A percentile compares a stretch with the other conserved stretches of the same genome.
These are phyloP conservation scores for Chymomyza costata DNA, from an alignment of 1,140 invertebrate species.

Conservation along the genomic window DNA sequence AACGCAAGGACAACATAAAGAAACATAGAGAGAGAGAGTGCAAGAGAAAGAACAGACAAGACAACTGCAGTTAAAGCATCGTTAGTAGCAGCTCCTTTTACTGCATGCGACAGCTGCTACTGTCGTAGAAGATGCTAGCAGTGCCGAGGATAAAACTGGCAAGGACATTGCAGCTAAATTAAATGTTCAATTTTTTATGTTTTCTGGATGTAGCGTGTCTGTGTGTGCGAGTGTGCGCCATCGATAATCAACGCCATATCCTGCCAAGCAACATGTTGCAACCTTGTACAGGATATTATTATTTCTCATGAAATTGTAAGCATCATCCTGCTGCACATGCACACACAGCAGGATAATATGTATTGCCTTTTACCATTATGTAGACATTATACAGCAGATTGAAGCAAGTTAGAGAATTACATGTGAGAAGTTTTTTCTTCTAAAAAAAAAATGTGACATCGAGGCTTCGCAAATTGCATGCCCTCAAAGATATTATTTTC, in stretches of 20 bases:
- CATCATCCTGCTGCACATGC: slow-evolving; percentile 24
- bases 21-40: slow-evolving; percentile 3
- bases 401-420: too few relatives aligned
- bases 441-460: too few relatives aligned
- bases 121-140: slow-evolving; percentile 13
- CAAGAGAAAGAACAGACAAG: slow-evolving; percentile 22
- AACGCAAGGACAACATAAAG: background rate
- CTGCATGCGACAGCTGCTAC: slow-evolving; percentile 57
- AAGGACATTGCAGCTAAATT: slow-evolving; percentile 53
- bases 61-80: slow-evolving; percentile 43
- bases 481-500: too few relatives aligned
- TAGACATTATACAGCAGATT: too few relatives aligned
- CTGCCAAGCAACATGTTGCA: slow-evolving; percentile 58
- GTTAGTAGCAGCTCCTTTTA: slow-evolving; percentile 26
- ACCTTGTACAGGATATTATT: slow-evolving; percentile 61
- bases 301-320: slow-evolving; percentile 30
- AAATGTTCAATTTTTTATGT: slow-evolving; percentile 45
- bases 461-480: too few relatives aligned
- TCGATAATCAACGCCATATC: slow-evolving; percentile 47
- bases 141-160: slow-evolving; percentile 5
- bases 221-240: slow-evolving; percentile 3
- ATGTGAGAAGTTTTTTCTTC: too few relatives aligned
- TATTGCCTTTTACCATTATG: too few relatives aligned
- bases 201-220: slow-evolving; percentile 7
- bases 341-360: too few relatives aligned